Conservation (phyloP, 2,888 invertebrate species). For the Monopis laevigella region DNA sequence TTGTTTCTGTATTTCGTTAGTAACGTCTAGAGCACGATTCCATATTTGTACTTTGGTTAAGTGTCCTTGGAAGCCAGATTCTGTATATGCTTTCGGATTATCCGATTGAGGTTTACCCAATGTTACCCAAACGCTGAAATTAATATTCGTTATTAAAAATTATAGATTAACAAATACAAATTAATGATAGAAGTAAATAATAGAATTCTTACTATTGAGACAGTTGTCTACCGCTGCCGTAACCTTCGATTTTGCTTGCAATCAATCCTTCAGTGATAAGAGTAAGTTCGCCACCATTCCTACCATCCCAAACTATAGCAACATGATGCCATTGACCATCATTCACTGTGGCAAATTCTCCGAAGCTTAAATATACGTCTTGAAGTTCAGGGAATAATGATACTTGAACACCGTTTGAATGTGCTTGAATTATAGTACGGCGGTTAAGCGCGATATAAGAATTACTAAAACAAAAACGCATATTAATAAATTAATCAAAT, state of each 20-base stretch:
- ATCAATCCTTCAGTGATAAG: conserved; percentile 96
- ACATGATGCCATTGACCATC: conserved; percentile 98
- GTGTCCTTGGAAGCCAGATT: conserved; percentile 95
- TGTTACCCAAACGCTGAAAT: conserved; percentile 87
- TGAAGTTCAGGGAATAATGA: conserved; percentile 88
- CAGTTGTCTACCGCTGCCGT: conserved; percentile 82
- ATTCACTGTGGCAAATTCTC: conserved; percentile 92
- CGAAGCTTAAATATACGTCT: conserved; percentile 89
- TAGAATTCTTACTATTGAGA: conserved; percentile 80
- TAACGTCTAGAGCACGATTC: conserved; percentile 90
- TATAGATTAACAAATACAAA: conserved; percentile 3
- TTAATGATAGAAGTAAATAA: background rate
- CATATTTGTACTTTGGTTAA: conserved; percentile 94
- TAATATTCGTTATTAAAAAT: conserved; percentile 6
- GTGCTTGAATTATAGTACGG: conserved; percentile 87
- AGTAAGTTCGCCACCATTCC: conserved; percentile 84
- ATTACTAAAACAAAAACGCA: conserved; percentile 75
- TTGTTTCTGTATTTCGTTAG: conserved; percentile 93
- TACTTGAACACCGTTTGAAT: conserved; percentile 92
- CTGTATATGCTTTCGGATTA: conserved; percentile 83
- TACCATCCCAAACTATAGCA: conserved; percentile 93
- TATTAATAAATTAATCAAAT: too few species aligned
- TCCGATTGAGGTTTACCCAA: conserved; percentile 89
- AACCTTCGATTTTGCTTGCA: conserved; percentile 90
- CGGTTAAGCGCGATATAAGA: conserved; percentile 81